Evolutionary conservation across 1,140 invertebrate genomes (phyloP).

Genomic region (Dufourea novaeangliae): DNA sequence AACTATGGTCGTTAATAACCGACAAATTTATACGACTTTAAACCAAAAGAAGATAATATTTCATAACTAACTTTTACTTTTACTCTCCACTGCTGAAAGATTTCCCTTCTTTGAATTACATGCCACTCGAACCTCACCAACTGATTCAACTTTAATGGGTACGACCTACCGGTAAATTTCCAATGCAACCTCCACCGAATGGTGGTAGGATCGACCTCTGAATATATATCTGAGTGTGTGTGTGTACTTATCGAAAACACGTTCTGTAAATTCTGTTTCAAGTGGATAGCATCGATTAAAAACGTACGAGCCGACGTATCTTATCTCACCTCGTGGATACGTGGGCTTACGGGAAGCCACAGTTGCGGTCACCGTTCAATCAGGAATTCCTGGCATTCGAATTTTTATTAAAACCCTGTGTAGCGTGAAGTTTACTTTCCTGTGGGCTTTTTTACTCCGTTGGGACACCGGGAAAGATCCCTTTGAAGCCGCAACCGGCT

Average conservation of each 20-base stretch:
- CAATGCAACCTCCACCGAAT: background rate
- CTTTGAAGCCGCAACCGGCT: slow-evolving; percentile 42
- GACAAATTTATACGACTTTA: too few relatives aligned
- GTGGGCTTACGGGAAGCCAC: background rate
- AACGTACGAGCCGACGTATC: slow-evolving; percentile 20
- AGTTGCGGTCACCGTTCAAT: slow-evolving; percentile 1
- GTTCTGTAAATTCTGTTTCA: slow-evolving; percentile 56
- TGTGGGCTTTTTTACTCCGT: background rate
- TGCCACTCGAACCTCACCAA: background rate
- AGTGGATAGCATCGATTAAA: slow-evolving; percentile 55
- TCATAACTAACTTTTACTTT: too few relatives aligned
- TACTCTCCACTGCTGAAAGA: background rate
- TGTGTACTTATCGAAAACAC: slow-evolving; percentile 51
- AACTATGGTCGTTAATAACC: too few relatives aligned
- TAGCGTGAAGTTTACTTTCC: background rate
- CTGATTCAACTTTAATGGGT: background rate
- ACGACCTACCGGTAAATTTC: background rate
- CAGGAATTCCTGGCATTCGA: slow-evolving; percentile 5
- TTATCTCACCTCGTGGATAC: slow-evolving; percentile 35
- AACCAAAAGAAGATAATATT: too few relatives aligned
- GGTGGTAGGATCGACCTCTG: too few relatives aligned
- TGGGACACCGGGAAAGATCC: background rate
- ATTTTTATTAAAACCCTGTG: background rate
- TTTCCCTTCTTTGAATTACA: background rate
- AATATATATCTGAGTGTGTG: background rate